Evolutionary conservation across 2,797 vertebrate species (phyloP).

Genomic region (Sebastes aleutianus): DNA sequence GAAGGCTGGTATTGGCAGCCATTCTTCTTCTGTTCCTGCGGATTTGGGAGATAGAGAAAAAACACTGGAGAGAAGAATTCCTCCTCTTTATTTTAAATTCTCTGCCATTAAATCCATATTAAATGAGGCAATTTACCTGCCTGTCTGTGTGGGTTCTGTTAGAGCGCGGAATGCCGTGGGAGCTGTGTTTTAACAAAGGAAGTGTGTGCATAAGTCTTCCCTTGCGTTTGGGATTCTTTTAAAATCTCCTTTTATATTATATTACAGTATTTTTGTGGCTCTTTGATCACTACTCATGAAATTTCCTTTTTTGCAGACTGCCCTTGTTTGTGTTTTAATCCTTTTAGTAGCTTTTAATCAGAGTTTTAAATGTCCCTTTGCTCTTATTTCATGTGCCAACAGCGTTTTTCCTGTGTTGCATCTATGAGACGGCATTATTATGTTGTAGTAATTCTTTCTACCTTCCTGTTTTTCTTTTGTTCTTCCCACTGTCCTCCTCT

Average conservation of each 20-base stretch:
- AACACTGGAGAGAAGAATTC: constrained; percentile 1
- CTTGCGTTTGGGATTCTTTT: neutral
- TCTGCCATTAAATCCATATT: constrained; percentile 6
- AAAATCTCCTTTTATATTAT: neutral
- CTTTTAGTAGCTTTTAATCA: constrained; percentile 12
- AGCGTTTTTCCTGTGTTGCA: neutral
- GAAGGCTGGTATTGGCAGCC: constrained; percentile 58
- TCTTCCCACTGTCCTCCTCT: neutral
- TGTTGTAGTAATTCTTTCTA: neutral
- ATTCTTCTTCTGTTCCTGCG: constrained; percentile 33
- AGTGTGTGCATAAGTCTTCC: neutral
- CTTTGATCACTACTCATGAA: constrained; percentile 14
- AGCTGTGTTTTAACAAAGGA: neutral
- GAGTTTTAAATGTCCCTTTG: neutral
- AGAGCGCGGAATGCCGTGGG: neutral
- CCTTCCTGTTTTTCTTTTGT: constrained; percentile 29
- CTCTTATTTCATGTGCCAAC: neutral
- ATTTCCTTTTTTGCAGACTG: neutral
- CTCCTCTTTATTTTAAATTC: neutral
- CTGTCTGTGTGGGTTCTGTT: neutral
- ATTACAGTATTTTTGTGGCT: constrained; percentile 1
- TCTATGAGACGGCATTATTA: neutral
- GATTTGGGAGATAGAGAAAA: constrained; percentile 24
- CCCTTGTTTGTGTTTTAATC: neutral
- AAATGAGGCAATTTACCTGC: constrained; percentile 12